Conservation (phyloP, 2,113 vertebrate genomes). For the Junco hyemalis region DNA sequence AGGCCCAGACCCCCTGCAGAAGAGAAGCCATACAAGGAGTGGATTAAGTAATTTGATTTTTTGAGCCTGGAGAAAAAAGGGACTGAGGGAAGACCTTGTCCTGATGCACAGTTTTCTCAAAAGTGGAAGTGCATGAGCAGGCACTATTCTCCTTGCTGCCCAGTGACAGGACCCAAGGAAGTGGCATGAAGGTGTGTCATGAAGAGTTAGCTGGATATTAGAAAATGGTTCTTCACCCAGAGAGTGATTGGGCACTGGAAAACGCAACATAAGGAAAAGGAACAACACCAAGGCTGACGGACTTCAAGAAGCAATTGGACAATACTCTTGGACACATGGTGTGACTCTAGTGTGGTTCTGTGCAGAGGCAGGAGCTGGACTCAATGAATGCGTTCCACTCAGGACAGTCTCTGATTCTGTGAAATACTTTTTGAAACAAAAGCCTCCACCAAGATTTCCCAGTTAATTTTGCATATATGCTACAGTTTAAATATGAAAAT, state of each 20-base stretch:
- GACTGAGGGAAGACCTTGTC: neutral
- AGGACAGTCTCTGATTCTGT: neutral
- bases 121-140: neutral
- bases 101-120: neutral
- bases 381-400: accelerated
- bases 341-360: neutral
- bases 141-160: neutral
- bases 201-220: neutral
- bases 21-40: neutral
- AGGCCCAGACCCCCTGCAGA: neutral
- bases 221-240: neutral
- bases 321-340: neutral
- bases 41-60: neutral
- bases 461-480: neutral
- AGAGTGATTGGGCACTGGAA: neutral
- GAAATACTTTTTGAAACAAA: neutral
- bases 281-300: neutral
- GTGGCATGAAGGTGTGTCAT: neutral
- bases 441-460: neutral
- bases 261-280: neutral
- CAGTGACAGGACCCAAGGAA: neutral
- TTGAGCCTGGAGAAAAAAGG: neutral
- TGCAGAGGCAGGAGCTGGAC: neutral
- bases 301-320: neutral
- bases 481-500: neutral